These are phyloP conservation scores for Ivindomyrus marchei DNA, from an alignment of 2,113 vertebrate species.

Conservation along the genomic window DNA sequence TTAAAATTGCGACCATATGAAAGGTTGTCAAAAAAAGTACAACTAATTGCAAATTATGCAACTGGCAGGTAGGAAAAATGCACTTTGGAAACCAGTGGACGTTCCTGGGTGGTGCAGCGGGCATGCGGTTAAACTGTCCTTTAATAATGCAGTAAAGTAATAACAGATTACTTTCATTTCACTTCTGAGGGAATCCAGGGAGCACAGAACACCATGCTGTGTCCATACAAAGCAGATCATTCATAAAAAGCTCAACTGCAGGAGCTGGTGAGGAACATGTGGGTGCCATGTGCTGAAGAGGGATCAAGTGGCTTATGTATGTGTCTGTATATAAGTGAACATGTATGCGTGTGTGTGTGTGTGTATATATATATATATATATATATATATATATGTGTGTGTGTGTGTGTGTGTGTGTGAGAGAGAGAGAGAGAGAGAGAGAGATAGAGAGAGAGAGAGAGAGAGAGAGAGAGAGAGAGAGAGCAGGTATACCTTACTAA, in stretches of 20 bases:
- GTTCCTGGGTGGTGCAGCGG: background rate
- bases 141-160: background rate
- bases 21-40: background rate
- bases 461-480: too few relatives aligned
- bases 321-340: background rate
- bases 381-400: background rate
- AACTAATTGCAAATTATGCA: background rate
- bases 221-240: background rate
- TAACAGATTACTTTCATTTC: background rate
- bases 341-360: background rate
- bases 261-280: background rate
- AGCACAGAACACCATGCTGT: background rate
- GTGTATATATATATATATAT: background rate
- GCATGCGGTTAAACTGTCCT: background rate
- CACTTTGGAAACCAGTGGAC: background rate
- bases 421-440: too few relatives aligned
- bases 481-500: too few relatives aligned
- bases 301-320: background rate
- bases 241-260: background rate
- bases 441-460: too few relatives aligned
- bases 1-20: background rate
- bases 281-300: background rate
- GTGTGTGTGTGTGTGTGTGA: too few relatives aligned
- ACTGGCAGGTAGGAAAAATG: background rate
- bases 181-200: background rate